Base-by-base conservation (phyloP, 2,113 vertebrate species). In the Engystomops pustulosus region DNA sequence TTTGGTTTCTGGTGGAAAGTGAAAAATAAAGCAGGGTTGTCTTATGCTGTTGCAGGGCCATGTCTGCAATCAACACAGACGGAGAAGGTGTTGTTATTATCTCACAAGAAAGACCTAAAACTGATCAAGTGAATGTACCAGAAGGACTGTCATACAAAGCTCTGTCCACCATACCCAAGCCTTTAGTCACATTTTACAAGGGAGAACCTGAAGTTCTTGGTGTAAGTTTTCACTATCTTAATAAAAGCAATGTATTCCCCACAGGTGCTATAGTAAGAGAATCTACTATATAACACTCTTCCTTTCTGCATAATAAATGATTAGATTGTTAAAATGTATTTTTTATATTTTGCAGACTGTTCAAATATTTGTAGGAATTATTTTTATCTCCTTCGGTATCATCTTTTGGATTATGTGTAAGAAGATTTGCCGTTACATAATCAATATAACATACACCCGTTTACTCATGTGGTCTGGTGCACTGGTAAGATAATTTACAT, bases 141-240 rank as follows among this genome's bases (percentile, higher is more conserved):
- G 23, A 45, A 7, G 41, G 17, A 11, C 45, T 3, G 25, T 11
- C 27, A 17, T 25, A 12, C 6, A 8, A 25, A 1, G 1, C 2
- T 6, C 30, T 3, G n/a, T 2, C 18, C 75, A 78, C 2, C 2
- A 25, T 41, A 4, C 51, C 75, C 10, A 78, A 78, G 25, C 47
- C 75, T 9, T 0, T 78, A 8, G 17, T 8, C 14, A 41, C 10
- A 14, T 78, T 78, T 38, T 78, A 58, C 75, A 20, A 5, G 2
- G 75, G 75, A 78, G 18, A 78, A 78, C 75, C 75, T 7, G 17
- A 78, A 38, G 53, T 53, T 78, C 75, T 78, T 34, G 75, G 75
- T 15, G 75, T 78, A 78, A 78, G 75, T 78, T 44, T 1, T 3
- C 15, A 9, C 10, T 9, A 41, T 41, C 38, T 41, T 41, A n/a